A percentile compares a stretch with the other conserved stretches of the same genome.
Conservation (phyloP, 2,113 vertebrate genomes). For the Tetrao urogallus region DNA sequence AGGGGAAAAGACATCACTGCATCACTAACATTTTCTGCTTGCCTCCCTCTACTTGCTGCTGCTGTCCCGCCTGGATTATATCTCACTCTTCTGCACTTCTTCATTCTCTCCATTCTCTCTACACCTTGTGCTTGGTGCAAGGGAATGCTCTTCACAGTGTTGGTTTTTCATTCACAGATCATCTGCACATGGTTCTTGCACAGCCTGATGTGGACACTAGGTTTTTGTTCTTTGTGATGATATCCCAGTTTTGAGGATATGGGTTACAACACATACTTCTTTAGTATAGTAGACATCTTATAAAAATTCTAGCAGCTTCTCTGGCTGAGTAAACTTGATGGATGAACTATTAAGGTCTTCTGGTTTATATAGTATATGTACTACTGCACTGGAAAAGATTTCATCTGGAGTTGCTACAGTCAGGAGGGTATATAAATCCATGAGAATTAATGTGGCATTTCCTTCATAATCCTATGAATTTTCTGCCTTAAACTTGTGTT, state of each 20-base stretch:
- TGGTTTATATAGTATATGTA: background rate
- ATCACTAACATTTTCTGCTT: background rate
- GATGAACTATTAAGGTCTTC: conserved; percentile 14
- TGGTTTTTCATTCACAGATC: background rate
- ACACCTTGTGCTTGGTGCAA: background rate
- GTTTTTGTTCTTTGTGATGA: background rate
- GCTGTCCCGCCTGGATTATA: background rate
- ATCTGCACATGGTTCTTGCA: background rate
- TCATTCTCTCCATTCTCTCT: background rate
- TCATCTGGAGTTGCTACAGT: conserved; percentile 24
- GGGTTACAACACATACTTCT: background rate
- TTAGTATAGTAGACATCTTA: background rate
- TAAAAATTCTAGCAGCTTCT: background rate
- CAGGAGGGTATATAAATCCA: conserved; percentile 22
- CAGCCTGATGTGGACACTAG: background rate
- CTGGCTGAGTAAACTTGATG: conserved; percentile 1
- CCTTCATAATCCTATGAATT: conserved; percentile 24
- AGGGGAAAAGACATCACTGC: background rate
- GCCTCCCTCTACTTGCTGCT: background rate
- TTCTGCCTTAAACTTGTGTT: conserved; percentile 14
- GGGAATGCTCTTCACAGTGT: background rate
- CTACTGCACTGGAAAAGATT: background rate
- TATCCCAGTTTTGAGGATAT: background rate
- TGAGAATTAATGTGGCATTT: background rate
- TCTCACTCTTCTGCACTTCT: background rate